Evolutionary conservation across 1,140 invertebrate species (phyloP), one percentile per base, ranked within the genome.

Genomic region (Drosophila kikkawai): DNA sequence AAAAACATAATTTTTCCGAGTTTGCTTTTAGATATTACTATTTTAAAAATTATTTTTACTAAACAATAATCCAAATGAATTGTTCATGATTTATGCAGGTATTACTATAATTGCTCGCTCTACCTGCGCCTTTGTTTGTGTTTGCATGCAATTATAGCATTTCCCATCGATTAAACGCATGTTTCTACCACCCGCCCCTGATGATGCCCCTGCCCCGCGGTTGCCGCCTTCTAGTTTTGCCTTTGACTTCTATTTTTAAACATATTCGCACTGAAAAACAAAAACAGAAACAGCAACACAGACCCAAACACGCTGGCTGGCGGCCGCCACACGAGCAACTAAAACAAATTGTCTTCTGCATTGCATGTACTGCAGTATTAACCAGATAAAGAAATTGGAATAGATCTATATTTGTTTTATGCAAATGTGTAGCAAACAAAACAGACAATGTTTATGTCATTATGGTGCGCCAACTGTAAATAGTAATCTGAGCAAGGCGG

Each of bases 111-210:
- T 34, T 9, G 26, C 51, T 58, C 36, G 26, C 37, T 73, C 26
- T 73, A 58, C 44, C 67, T 47, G 34, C 34, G 39, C 37, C 63
- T 44, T 53, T 70, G 55, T 76, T 32, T 57, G 64, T 69, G 39
- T 81, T 51, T 82, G 73, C 45, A 64, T 84, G 82, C 79, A 85
- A 85, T 85, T 85, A 81, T 85, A 85, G 82, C 82, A 67, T 86
- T 85, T 85, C 56, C 78, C 75, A 85, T 85, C 82, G 82, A 85
- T 85, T 85, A 78, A 85, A 81, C 82, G 82, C 82, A 85, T 84
- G 75, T 79, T 76, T 56, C 53, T 19, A 22, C 69, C 39, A 15
- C 55, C 36, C n/a, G 42, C 50, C 15, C 32, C 4, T n/a, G n/a
- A 13, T 7, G 12, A 15, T 15, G 11, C n/a, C 42, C 29, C 45